phyloP scores from a whole-genome alignment of 1,140 invertebrate species.

The Drosophila lacertosa region DNA sequence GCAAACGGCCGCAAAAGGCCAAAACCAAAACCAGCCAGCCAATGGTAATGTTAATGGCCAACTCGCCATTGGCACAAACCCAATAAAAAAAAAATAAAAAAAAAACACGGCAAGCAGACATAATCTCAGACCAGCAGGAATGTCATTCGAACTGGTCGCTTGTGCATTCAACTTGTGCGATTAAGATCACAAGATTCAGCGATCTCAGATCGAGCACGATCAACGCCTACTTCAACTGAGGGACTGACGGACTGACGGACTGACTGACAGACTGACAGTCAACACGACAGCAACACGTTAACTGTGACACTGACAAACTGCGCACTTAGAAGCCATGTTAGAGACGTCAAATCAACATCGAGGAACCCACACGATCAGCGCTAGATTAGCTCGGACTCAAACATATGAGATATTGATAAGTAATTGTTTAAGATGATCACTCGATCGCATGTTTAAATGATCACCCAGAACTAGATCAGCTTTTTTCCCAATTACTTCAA shows the following conservation, averaged over 20 bases:
- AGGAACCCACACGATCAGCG: not conserved
- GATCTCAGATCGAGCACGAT: constrained; percentile 18
- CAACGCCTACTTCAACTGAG: constrained; percentile 33
- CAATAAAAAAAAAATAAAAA: constrained; percentile 28
- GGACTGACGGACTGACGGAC: no score
- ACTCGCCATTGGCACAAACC: constrained; percentile 46
- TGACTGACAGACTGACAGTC: no score
- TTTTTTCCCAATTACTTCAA: no score
- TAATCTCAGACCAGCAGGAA: constrained; percentile 70
- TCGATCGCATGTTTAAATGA: no score
- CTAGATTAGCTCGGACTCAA: no score
- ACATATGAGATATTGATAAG: no score
- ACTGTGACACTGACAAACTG: constrained; percentile 42
- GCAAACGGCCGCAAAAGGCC: constrained; percentile 38
- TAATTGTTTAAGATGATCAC: no score
- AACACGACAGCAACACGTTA: constrained; percentile 42
- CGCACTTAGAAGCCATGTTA: constrained; percentile 41
- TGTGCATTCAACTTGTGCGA: constrained; percentile 13
- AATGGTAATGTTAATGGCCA: constrained; percentile 68
- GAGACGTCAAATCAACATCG: constrained; percentile 2
- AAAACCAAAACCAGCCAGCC: constrained; percentile 44
- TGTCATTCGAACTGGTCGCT: constrained; percentile 54
- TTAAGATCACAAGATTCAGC: constrained; percentile 49
- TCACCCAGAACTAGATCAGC: no score
- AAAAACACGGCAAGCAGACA: constrained; percentile 37